Evolutionary conservation across 2,888 invertebrate species (phyloP).

Genomic region (Tetragnatha montana): DNA sequence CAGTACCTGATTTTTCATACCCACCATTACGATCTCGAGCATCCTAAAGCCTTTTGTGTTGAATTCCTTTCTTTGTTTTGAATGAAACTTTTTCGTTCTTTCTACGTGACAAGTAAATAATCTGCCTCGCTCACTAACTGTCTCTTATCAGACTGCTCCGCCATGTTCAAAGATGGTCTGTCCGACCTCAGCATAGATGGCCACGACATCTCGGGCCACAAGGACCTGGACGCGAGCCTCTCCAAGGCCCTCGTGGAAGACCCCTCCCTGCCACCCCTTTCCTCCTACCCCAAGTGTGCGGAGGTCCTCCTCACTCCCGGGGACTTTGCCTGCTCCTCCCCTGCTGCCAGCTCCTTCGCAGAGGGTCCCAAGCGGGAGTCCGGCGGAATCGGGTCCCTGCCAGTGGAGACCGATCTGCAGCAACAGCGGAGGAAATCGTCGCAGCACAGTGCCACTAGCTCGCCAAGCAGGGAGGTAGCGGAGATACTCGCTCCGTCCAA

Average conservation of each 20-base stretch:
- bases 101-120: too few species aligned
- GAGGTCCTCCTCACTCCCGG: slow-evolving; percentile 87
- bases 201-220: slow-evolving; percentile 9
- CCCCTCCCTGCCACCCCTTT: slow-evolving; percentile 23
- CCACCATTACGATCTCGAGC: too few species aligned
- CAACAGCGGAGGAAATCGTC: slow-evolving; percentile 66
- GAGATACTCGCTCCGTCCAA: slow-evolving; percentile 81
- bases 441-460: slow-evolving; percentile 86
- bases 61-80: too few species aligned
- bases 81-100: too few species aligned
- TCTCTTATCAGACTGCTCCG: background rate
- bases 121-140: background rate
- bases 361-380: slow-evolving; percentile 53
- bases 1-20: too few species aligned
- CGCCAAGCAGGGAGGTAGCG: slow-evolving; percentile 91
- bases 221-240: slow-evolving; percentile 35
- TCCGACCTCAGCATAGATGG: slow-evolving; percentile 75
- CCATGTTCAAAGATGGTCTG: slow-evolving; percentile 73
- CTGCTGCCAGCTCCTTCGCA: slow-evolving; percentile 73
- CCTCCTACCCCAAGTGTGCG: slow-evolving; percentile 49
- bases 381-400: slow-evolving; percentile 45
- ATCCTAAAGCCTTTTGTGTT: too few species aligned
- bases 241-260: slow-evolving; percentile 30
- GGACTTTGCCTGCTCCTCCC: slow-evolving; percentile 82
- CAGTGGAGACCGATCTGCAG: slow-evolving; percentile 32